Percentiles rank a stretch among this genome's conserved stretches.
Conservation (phyloP, 1,140 invertebrate species). For the Cepaea nemoralis region DNA sequence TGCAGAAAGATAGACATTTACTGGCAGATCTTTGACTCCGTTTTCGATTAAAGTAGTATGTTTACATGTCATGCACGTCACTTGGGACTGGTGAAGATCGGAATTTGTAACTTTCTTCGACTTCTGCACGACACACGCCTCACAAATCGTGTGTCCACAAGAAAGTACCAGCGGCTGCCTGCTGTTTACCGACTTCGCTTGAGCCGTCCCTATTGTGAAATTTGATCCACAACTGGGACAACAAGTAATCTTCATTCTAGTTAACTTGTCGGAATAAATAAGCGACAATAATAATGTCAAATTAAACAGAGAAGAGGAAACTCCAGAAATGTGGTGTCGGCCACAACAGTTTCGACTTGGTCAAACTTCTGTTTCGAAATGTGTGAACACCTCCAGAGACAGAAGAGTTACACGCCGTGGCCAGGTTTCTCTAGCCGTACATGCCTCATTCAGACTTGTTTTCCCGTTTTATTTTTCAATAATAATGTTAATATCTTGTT, state of each 20-base stretch:
- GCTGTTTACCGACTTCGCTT: background rate
- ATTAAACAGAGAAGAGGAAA: background rate
- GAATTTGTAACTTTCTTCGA: background rate
- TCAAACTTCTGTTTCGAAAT: no score
- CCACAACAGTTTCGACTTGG: no score
- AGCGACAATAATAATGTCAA: no score
- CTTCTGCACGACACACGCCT: constrained; percentile 11
- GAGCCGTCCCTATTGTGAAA: background rate
- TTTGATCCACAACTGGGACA: constrained; percentile 10
- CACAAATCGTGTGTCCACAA: constrained; percentile 29
- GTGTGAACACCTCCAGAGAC: no score
- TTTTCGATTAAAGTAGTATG: constrained; percentile 1
- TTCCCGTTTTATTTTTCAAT: no score
- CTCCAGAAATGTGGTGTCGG: no score
- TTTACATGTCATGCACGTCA: constrained; percentile 12
- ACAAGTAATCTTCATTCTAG: background rate
- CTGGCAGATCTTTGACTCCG: constrained; percentile 31
- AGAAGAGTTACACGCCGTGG: no score
- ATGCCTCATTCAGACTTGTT: no score
- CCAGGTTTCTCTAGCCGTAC: no score
- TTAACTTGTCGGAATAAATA: background rate
- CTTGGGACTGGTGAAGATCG: background rate
- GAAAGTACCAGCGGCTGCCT: constrained; percentile 10
- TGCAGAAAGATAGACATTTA: constrained; percentile 19
- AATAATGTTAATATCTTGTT: no score